A percentile compares a stretch with the other conserved stretches of the same genome.
Evolutionary conservation across 2,888 invertebrate species (phyloP).

Genomic region (Brachynemurus nebulosus): DNA sequence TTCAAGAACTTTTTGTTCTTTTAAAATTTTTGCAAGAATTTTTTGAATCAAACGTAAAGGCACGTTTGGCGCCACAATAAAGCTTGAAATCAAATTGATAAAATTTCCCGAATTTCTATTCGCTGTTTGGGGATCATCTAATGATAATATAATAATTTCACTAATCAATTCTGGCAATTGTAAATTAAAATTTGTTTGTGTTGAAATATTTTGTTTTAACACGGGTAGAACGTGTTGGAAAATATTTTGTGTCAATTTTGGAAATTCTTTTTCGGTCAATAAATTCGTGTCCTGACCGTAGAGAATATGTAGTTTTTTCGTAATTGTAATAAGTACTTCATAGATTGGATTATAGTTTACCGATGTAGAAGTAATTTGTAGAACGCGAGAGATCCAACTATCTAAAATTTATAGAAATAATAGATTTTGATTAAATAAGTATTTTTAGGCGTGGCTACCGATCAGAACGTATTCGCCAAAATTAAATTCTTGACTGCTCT

Average conservation of each 20-base stretch:
- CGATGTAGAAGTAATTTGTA: neutral
- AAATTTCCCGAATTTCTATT: slow-evolving; percentile 4
- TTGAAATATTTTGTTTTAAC: slow-evolving; percentile 13
- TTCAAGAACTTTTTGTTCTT: neutral
- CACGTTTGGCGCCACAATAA: neutral
- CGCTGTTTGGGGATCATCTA: slow-evolving; percentile 1
- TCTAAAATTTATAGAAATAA: neutral
- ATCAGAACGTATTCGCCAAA: slow-evolving; percentile 20
- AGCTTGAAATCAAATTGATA: neutral
- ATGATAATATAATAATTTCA: neutral
- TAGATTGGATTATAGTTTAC: slow-evolving; percentile 9
- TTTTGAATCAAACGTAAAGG: neutral
- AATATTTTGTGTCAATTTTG: slow-evolving; percentile 17
- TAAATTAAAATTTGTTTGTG: neutral
- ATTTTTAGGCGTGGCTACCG: too few species aligned
- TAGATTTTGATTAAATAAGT: too few species aligned
- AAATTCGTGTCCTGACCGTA: slow-evolving; percentile 10
- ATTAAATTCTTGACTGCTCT: slow-evolving; percentile 16
- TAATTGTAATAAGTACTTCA: slow-evolving; percentile 17
- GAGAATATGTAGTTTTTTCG: slow-evolving; percentile 16
- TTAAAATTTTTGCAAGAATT: slow-evolving; percentile 1
- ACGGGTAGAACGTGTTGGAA: slow-evolving; percentile 20
- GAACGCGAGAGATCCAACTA: neutral
- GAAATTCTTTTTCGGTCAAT: slow-evolving; percentile 7
- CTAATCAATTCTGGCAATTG: neutral